phyloP scores from a whole-genome alignment of 2,797 vertebrate species.

The Phalloptychus januarius region DNA sequence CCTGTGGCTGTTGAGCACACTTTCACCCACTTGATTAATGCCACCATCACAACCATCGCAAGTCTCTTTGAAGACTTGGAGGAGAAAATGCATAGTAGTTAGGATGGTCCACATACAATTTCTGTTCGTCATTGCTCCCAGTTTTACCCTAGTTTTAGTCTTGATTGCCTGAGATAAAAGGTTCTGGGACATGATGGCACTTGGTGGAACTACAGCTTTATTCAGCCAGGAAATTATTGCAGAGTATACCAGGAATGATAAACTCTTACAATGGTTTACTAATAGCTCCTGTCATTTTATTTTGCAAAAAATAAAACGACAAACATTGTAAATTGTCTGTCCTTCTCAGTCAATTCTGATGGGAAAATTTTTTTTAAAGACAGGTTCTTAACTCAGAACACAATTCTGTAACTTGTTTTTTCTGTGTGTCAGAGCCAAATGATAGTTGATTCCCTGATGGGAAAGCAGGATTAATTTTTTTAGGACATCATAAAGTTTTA shows the following conservation, averaged over 20 bases:
- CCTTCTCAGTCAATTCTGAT: neutral
- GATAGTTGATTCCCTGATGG: neutral
- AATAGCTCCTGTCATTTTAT: neutral
- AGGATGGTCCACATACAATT: constrained; percentile 55
- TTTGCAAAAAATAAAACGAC: neutral
- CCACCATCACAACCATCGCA: constrained; percentile 63
- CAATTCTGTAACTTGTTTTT: neutral
- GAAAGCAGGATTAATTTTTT: neutral
- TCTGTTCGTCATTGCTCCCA: constrained; percentile 33
- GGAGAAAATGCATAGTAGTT: constrained; percentile 16
- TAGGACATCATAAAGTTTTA: neutral
- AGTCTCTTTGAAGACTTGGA: constrained; percentile 62
- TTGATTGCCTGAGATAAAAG: constrained; percentile 44
- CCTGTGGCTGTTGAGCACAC: constrained; percentile 69
- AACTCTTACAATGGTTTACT: neutral
- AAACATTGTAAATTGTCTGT: neutral
- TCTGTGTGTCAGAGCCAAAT: neutral
- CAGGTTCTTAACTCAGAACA: neutral
- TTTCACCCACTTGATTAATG: constrained; percentile 76
- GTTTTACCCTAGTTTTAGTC: constrained; percentile 57
- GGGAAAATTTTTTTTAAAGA: neutral
- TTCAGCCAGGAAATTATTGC: constrained; percentile 22
- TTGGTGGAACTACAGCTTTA: constrained; percentile 38
- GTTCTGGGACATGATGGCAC: constrained; percentile 53
- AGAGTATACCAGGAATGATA: neutral